Percentiles rank a stretch among this genome's conserved stretches.
Conservation (phyloP, 2,113 vertebrate genomes). For the Leucopsar rothschildi region DNA sequence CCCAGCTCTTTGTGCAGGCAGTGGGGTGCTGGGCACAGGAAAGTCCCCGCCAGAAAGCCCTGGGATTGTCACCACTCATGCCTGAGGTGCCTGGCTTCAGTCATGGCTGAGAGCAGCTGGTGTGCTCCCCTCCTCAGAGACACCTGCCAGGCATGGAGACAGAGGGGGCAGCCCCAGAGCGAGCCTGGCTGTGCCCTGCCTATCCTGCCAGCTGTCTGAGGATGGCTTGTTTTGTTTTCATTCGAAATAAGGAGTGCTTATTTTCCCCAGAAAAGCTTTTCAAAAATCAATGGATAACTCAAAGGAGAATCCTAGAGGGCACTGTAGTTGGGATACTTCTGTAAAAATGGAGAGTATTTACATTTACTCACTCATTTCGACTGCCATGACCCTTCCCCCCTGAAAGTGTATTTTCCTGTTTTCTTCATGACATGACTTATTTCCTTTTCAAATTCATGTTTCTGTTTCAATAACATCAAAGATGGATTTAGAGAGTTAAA, state of each 20-base stretch:
- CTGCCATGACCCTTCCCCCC: background rate
- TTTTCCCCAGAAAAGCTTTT: background rate
- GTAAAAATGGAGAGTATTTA: background rate
- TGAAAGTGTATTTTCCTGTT: background rate
- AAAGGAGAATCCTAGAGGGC: background rate
- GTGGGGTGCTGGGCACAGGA: background rate
- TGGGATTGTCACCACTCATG: background rate
- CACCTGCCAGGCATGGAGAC: background rate
- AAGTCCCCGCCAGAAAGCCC: background rate
- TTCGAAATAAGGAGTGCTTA: background rate
- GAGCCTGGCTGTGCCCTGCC: background rate
- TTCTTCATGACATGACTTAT: background rate
- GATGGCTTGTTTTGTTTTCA: background rate
- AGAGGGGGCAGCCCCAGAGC: background rate
- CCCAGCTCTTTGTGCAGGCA: rapidly evolving
- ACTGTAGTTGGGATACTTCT: background rate
- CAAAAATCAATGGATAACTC: background rate
- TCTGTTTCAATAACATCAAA: background rate
- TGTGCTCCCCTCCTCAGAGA: background rate
- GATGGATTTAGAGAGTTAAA: background rate
- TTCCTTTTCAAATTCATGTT: background rate
- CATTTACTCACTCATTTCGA: background rate
- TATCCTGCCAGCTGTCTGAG: background rate
- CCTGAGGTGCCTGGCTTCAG: background rate
- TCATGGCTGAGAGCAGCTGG: background rate